Evolutionary conservation across 1,140 invertebrate species (phyloP).

Genomic region (Apis dorsata): DNA sequence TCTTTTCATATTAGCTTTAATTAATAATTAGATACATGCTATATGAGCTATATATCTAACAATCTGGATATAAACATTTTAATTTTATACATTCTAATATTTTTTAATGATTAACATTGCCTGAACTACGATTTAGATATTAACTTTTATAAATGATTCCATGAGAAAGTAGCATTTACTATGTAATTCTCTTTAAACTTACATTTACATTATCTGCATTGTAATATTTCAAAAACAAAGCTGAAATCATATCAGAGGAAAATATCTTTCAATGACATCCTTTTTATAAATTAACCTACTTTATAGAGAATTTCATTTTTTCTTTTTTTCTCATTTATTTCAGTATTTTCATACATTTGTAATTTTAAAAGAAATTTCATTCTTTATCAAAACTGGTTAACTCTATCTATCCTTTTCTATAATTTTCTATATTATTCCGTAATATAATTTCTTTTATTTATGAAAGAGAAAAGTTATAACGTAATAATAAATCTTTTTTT

Average conservation of each 20-base stretch:
- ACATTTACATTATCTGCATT: not conserved
- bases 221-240: not conserved
- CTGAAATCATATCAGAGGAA: not conserved
- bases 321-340: not conserved
- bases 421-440: too few relatives aligned
- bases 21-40: not conserved
- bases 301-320: not conserved
- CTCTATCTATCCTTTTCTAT: too few relatives aligned
- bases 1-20: not conserved
- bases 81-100: not conserved
- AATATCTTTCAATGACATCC: not conserved
- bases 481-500: too few relatives aligned
- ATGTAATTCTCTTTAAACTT: not conserved
- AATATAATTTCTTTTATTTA: too few relatives aligned
- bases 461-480: too few relatives aligned
- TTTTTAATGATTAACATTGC: not conserved
- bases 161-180: not conserved
- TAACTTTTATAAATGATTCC: not conserved
- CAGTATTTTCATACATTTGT: not conserved
- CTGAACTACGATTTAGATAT: not conserved
- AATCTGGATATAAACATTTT: conserved; percentile 3
- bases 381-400: too few relatives aligned
- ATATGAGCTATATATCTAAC: not conserved
- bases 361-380: too few relatives aligned
- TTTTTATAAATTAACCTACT: not conserved